Conservation (phyloP, 1,140 invertebrate species). For the Cydia strobilella region DNA sequence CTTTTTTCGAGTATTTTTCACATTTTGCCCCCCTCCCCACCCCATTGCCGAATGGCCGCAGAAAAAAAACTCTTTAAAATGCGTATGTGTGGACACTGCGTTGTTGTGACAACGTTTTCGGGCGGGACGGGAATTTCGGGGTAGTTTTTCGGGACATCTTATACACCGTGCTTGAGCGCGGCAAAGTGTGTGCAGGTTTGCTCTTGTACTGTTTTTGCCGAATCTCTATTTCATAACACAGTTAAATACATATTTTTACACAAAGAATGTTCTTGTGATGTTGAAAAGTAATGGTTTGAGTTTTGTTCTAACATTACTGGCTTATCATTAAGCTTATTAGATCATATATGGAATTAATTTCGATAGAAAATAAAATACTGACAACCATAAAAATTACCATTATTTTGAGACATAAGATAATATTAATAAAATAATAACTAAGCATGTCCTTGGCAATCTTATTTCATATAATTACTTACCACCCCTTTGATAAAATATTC, state of each 20-base stretch:
- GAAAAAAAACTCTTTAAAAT: conserved; percentile 65
- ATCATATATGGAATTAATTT: too few relatives aligned
- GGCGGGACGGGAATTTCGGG: not conserved
- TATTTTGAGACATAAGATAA: too few relatives aligned
- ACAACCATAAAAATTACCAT: too few relatives aligned
- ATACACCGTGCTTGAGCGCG: not conserved
- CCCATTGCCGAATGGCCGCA: conserved; percentile 61
- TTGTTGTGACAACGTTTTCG: conserved; percentile 42
- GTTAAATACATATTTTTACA: not conserved
- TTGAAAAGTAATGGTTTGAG: too few relatives aligned
- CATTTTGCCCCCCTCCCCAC: conserved; percentile 67
- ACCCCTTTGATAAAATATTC: too few relatives aligned
- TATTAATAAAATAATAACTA: too few relatives aligned
- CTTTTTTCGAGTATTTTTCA: conserved; percentile 80
- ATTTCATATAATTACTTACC: too few relatives aligned
- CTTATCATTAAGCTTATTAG: too few relatives aligned
- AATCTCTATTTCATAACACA: not conserved
- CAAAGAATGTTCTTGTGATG: too few relatives aligned
- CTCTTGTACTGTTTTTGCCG: not conserved
- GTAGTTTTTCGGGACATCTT: conserved; percentile 9
- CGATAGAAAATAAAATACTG: too few relatives aligned
- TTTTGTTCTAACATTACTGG: too few relatives aligned
- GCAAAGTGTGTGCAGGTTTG: not conserved
- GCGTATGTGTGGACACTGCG: conserved; percentile 49
- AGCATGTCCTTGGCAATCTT: too few relatives aligned